Percentiles rank a stretch among this genome's conserved stretches.
Evolutionary conservation across 2,797 vertebrate species (phyloP).

Genomic region (Intellagama lesueurii): DNA sequence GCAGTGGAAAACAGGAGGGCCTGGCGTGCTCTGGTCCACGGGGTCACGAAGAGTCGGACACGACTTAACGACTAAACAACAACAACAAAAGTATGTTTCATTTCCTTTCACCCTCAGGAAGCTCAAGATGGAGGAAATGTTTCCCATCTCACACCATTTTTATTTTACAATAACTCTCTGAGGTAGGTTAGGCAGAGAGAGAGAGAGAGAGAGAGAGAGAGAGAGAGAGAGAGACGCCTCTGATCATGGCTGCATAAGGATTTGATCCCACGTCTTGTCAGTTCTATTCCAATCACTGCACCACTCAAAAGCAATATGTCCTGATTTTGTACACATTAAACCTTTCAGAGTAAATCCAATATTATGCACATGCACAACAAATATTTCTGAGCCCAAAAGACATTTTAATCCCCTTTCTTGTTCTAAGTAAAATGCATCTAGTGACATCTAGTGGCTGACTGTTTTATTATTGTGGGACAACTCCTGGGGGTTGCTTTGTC

Average conservation of each 20-base stretch:
- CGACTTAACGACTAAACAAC: too few species aligned
- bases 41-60: too few species aligned
- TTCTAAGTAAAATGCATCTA: too few species aligned
- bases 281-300: neutral
- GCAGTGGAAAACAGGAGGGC: too few species aligned
- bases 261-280: neutral
- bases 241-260: neutral
- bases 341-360: too few species aligned
- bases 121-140: neutral
- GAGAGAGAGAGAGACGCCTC: too few species aligned
- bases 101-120: neutral
- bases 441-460: slow-evolving; percentile 18
- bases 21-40: too few species aligned
- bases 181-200: neutral
- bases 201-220: neutral
- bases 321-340: neutral
- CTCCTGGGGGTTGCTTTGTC: neutral
- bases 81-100: neutral
- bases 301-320: neutral
- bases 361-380: too few species aligned
- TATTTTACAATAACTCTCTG: neutral
- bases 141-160: neutral
- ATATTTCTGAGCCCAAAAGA: too few species aligned
- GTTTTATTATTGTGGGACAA: neutral
- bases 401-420: too few species aligned